phyloP scores from a whole-genome alignment of 2,797 vertebrate genomes.

The Halcyon badia region DNA sequence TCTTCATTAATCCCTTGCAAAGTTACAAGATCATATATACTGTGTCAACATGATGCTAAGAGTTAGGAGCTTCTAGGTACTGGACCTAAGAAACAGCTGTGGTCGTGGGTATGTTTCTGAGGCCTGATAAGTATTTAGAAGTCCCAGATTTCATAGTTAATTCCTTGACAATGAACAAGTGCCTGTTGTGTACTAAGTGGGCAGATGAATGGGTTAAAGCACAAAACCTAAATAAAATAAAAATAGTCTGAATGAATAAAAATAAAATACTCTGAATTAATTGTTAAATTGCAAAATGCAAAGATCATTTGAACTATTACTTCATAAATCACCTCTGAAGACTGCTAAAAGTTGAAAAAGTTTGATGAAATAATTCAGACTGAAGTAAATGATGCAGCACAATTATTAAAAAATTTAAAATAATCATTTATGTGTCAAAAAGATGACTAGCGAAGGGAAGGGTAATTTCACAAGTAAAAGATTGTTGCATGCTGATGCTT shows the following conservation, averaged over 20 bases:
- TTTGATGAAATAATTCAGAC: slow-evolving; percentile 13
- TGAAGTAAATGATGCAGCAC: slow-evolving; percentile 32
- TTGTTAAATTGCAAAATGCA: slow-evolving; percentile 26
- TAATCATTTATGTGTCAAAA: slow-evolving; percentile 55
- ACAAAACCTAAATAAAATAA: not conserved
- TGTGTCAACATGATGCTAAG: not conserved
- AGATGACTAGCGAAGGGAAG: slow-evolving; percentile 2
- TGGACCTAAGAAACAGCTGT: not conserved
- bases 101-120: not conserved
- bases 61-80: not conserved
- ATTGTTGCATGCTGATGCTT: slow-evolving; percentile 25
- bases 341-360: not conserved
- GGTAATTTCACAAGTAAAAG: slow-evolving; percentile 25
- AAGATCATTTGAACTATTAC: slow-evolving; percentile 13
- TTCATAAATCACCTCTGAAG: slow-evolving; percentile 41
- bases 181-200: not conserved
- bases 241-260: not conserved
- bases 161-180: not conserved
- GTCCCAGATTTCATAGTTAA: not conserved
- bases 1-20: not conserved
- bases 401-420: slow-evolving; percentile 52
- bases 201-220: not conserved
- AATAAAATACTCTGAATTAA: not conserved
- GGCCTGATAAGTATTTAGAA: not conserved
- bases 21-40: not conserved